Conservation (phyloP, 53 echinoderm and acorn worm genomes). For the Crossaster papposus region DNA sequence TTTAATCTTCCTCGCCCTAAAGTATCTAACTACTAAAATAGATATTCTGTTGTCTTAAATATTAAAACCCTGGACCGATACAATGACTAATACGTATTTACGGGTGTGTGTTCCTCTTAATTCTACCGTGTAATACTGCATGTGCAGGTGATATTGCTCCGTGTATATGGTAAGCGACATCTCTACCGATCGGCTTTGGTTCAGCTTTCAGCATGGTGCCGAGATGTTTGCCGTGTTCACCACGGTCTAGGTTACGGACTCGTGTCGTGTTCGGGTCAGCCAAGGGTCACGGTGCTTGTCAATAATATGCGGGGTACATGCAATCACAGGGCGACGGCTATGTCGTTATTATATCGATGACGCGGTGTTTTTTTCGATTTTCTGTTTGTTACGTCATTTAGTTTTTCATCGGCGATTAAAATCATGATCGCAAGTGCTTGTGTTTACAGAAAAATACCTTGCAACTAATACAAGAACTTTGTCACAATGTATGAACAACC, state of each 20-base stretch:
- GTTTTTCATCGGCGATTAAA: no score
- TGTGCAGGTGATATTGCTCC: conserved; percentile 10
- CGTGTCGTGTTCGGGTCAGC: conserved; percentile 18
- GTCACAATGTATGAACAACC: no score
- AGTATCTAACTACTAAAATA: background rate
- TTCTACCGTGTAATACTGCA: background rate
- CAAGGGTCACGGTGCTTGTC: background rate
- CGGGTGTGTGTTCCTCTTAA: background rate
- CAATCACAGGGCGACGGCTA: background rate
- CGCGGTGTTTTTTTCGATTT: background rate
- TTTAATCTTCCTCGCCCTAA: background rate
- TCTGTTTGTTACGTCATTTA: background rate
- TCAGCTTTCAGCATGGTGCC: conserved; percentile 53
- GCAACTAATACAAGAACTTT: no score
- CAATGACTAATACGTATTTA: background rate
- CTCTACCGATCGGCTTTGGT: background rate
- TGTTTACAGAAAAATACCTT: no score
- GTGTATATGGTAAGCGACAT: conserved; percentile 14
- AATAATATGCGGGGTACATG: background rate
- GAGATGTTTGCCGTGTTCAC: conserved; percentile 14
- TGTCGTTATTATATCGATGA: background rate
- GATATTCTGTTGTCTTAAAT: no score
- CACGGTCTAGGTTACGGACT: conserved; percentile 11
- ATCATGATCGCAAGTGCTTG: no score
- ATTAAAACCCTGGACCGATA: no score